A percentile compares a stretch with the other conserved stretches of the same genome.
These are phyloP conservation scores for Drosophila parvula DNA, from an alignment of 1,140 invertebrate species.

Conservation along the genomic window DNA sequence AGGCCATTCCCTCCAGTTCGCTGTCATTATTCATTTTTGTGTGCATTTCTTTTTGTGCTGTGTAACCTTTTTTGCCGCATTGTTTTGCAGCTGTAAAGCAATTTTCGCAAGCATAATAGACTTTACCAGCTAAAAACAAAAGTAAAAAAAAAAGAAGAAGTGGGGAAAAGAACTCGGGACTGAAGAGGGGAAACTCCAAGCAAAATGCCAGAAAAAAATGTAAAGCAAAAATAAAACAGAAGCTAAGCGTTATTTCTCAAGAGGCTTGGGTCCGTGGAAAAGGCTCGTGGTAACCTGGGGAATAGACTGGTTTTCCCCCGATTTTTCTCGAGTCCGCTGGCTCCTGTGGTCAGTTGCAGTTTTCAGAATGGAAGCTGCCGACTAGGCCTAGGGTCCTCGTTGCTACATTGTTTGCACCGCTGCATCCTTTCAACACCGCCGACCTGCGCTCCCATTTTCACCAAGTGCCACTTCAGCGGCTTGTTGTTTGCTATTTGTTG, in stretches of 20 bases:
- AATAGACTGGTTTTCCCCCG: constrained; percentile 27
- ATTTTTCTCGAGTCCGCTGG: neutral
- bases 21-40: constrained; percentile 80
- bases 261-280: constrained; percentile 33
- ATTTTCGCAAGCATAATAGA: constrained; percentile 80
- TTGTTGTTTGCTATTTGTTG: constrained; percentile 54
- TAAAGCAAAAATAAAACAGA: constrained; percentile 41
- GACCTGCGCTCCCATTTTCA: constrained; percentile 52
- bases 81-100: constrained; percentile 79
- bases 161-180: constrained; percentile 22
- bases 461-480: constrained; percentile 53
- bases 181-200: constrained; percentile 43
- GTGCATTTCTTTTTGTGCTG: constrained; percentile 73
- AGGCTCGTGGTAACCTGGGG: constrained; percentile 32
- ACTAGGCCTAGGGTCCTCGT: constrained; percentile 31
- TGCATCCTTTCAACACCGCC: constrained; percentile 43
- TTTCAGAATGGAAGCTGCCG: constrained; percentile 1
- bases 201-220: constrained; percentile 71
- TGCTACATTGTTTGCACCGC: constrained; percentile 36
- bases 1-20: constrained; percentile 39
- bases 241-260: constrained; percentile 78
- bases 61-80: constrained; percentile 77
- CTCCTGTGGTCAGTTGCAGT: constrained; percentile 52
- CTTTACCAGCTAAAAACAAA: constrained; percentile 63
- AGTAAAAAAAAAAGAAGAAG: constrained; percentile 4